Evolutionary conservation across 2,797 vertebrate species (phyloP).

Genomic region (Tauraco hartlaubi): DNA sequence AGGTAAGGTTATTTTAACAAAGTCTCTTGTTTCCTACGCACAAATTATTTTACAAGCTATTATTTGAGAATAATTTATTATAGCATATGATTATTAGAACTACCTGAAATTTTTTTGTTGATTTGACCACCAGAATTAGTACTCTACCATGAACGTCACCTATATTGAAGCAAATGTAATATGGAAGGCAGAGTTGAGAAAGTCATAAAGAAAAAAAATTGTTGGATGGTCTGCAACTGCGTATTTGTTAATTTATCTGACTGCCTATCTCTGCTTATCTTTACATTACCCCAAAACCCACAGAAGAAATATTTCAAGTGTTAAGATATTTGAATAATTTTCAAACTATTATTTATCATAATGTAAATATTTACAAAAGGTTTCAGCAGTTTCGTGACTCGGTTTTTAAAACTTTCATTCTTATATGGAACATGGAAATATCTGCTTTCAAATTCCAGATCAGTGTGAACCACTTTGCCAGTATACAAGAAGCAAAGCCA

Average conservation of each 20-base stretch:
- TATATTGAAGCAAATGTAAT: neutral
- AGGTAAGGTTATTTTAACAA: slow-evolving; percentile 70
- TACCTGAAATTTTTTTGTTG: neutral
- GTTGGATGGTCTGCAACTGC: neutral
- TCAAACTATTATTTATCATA: neutral
- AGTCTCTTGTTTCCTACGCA: neutral
- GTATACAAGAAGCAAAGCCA: slow-evolving; percentile 39
- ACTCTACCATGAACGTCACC: neutral
- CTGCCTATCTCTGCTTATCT: neutral
- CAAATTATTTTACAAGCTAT: neutral
- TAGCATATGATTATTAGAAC: neutral
- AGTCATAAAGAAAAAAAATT: neutral
- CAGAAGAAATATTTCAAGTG: neutral
- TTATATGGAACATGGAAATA: slow-evolving; percentile 50
- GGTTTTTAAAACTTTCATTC: slow-evolving; percentile 46
- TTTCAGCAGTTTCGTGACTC: neutral
- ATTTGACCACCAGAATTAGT: neutral
- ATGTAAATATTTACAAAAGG: neutral
- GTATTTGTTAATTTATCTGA: neutral
- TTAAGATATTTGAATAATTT: neutral
- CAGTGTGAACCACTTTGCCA: slow-evolving; percentile 11
- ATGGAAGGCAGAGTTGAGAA: neutral
- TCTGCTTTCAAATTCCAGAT: slow-evolving; percentile 24
- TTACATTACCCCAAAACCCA: neutral
- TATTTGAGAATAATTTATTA: slow-evolving; percentile 3